Evolutionary conservation across 2,113 vertebrate species (phyloP).

Genomic region (Zootoca vivipara): DNA sequence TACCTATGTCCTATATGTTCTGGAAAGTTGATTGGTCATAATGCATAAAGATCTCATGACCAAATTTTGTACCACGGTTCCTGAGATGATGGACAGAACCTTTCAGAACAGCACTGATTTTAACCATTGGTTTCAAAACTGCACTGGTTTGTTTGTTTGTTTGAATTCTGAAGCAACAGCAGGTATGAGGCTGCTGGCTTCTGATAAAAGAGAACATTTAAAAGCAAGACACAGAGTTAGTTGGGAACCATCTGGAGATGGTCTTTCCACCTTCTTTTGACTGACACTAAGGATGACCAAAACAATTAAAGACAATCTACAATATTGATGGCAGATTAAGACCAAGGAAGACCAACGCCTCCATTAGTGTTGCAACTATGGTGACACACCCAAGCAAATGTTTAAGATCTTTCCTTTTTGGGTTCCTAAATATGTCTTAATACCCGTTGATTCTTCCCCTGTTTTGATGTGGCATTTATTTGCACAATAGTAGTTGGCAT

Average conservation of each 20-base stretch:
- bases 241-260: not conserved
- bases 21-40: no score
- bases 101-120: no score
- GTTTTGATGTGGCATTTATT: constrained; percentile 32
- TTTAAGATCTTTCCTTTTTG: constrained; percentile 27
- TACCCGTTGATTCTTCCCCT: constrained; percentile 60
- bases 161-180: no score
- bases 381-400: not conserved
- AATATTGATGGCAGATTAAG: not conserved
- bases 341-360: not conserved
- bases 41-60: no score
- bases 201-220: not conserved
- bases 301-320: not conserved
- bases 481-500: constrained; percentile 62
- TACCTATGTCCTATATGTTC: no score
- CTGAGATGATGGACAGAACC: no score
- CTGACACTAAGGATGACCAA: not conserved
- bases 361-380: not conserved
- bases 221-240: not conserved
- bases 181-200: no score
- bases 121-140: no score
- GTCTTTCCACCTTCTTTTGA: not conserved
- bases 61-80: no score
- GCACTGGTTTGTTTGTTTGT: no score
- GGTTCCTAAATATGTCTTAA: constrained; percentile 58